Base-by-base conservation (phyloP, 1,140 invertebrate species). In the Parasteatoda tepidariorum region DNA sequence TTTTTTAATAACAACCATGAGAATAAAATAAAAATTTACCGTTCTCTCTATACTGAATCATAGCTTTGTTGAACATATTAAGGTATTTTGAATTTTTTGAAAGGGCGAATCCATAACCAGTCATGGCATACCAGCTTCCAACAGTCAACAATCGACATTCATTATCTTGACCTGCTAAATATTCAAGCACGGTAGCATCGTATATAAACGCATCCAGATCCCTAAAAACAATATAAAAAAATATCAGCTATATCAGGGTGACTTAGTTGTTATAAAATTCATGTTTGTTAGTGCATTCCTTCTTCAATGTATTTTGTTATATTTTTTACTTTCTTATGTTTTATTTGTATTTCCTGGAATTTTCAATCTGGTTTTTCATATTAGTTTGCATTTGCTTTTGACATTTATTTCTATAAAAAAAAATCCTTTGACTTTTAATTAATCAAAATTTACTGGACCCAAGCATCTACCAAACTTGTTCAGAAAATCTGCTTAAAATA, bases 161-260 rank as follows among this genome's bases (percentile, higher is more conserved):
- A 88, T 98, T 96, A 88, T 99, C 97, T 86, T 89, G 83, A 3
- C 96, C 94, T 18, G 97, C 97, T 86, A 97, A 91, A 89, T 98
- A 99, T 87, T 99, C 97, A 67, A 99, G 90, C 0, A 99, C 98
- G 0, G 97, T 98, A 41, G 98, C 97, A 87, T 99, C 98, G 88
- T 99, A 99, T 83, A 99, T 96, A 88, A 99, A 99, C 22, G 97
- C 97, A 89, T 99, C 97, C 86, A 99, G 91, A 87, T 97, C 94
- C 55, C 94, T 95, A 88, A 22, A 86, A 83, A 75, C 26, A 74
- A 84, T 31, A 3, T 55, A 3, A 61, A 85, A n/a, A 38, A 28
- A 67, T 4, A 18, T 55, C 11, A 38, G 55, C 5, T 13, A 41
- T 41, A 6, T 13, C 5, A 41, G 5, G 38, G 13, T 13, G 38